phyloP scores from a whole-genome alignment of 2,888 invertebrate genomes.

The Dicyrtomina minuta region DNA sequence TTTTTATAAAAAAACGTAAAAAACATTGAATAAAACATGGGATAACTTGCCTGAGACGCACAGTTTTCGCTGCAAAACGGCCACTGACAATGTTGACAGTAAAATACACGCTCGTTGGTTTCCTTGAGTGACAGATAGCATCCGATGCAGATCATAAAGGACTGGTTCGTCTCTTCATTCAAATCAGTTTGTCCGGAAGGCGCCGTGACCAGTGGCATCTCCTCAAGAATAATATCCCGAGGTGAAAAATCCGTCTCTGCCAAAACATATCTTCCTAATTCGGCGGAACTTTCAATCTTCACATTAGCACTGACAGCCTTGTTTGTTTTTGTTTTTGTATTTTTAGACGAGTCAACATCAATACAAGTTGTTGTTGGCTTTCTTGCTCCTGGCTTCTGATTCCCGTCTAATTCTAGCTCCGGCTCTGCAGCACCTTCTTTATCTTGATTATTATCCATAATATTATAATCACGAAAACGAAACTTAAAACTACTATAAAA shows the following conservation, averaged over 20 bases:
- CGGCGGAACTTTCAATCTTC: not conserved
- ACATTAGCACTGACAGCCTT: too few relatives aligned
- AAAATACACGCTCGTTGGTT: not conserved
- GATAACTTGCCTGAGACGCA: not conserved
- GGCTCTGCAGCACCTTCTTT: too few relatives aligned
- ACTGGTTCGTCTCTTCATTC: not conserved
- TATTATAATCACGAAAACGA: too few relatives aligned
- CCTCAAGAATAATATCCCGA: constrained; percentile 20
- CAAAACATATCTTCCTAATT: constrained; percentile 8
- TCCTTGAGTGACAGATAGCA: constrained; percentile 24
- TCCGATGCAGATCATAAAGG: constrained; percentile 15
- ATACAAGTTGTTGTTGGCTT: too few relatives aligned
- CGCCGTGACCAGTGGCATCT: constrained; percentile 9
- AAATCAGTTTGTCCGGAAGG: constrained; percentile 25
- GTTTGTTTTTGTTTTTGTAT: too few relatives aligned
- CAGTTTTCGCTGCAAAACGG: constrained; percentile 21
- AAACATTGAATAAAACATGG: not conserved
- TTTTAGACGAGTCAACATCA: too few relatives aligned
- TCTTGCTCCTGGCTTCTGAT: too few relatives aligned
- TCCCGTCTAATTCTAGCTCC: too few relatives aligned
- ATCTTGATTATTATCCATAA: too few relatives aligned
- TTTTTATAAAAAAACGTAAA: not conserved
- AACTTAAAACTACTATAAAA: too few relatives aligned
- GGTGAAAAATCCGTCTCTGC: constrained; percentile 1
- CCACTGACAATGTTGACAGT: constrained; percentile 21